A percentile compares a stretch with the other conserved stretches of the same genome.
Conservation (phyloP, 2,113 vertebrate species). For the Zosterops lateralis region DNA sequence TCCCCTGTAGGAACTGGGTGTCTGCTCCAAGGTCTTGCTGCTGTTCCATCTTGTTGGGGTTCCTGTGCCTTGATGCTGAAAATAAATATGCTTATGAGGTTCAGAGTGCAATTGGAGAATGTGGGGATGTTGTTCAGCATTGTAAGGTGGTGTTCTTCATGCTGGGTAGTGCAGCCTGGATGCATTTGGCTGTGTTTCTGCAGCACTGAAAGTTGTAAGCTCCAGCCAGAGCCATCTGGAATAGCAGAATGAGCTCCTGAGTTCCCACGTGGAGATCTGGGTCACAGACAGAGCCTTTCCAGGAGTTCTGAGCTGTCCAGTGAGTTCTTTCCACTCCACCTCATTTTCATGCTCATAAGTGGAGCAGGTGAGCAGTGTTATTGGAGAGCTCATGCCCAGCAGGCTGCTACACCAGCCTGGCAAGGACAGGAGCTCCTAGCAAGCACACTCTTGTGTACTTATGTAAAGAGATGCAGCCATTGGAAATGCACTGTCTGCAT, state of each 20-base stretch:
- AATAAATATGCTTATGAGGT: neutral
- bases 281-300: neutral
- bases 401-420: neutral
- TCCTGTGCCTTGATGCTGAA: neutral
- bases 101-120: accelerated
- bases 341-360: accelerated
- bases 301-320: neutral
- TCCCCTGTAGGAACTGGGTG: too few species aligned
- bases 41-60: accelerated
- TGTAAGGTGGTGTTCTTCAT: neutral
- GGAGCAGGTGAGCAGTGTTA: neutral
- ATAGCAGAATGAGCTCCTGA: neutral
- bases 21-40: accelerated
- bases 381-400: neutral
- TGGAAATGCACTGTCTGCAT: neutral
- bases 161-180: neutral
- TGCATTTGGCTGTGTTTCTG: neutral
- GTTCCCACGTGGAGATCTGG: neutral
- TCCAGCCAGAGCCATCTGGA: neutral
- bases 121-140: accelerated
- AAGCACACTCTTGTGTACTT: accelerated
- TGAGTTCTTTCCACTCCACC: neutral
- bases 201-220: neutral
- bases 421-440: neutral
- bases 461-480: accelerated